These are phyloP conservation scores for Drosophila funebris DNA, from an alignment of 1,140 invertebrate genomes.

Conservation along the genomic window DNA sequence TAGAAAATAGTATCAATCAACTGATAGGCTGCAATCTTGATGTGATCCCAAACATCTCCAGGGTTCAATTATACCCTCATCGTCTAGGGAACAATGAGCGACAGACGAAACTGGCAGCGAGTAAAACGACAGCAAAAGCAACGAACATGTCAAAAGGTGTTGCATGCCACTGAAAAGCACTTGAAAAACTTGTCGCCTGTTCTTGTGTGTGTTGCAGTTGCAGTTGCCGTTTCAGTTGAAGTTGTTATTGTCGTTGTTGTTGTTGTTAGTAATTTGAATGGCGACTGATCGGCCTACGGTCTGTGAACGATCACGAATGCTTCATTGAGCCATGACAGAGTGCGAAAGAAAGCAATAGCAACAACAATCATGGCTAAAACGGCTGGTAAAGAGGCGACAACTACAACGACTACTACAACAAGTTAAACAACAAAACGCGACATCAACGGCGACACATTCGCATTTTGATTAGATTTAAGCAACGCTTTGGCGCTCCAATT, in stretches of 20 bases:
- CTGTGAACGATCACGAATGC: conserved; percentile 13
- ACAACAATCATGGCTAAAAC: neutral
- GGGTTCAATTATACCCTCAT: neutral
- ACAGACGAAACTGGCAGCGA: neutral
- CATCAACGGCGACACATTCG: conserved; percentile 51
- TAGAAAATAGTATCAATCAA: too few species aligned
- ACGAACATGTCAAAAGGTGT: conserved; percentile 75
- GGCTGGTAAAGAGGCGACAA: conserved; percentile 60
- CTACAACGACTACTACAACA: conserved; percentile 53
- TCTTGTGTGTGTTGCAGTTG: conserved; percentile 4
- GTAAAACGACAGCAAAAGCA: conserved; percentile 37
- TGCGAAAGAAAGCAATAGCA: conserved; percentile 63
- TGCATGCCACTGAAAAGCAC: conserved; percentile 77
- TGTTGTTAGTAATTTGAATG: conserved; percentile 71
- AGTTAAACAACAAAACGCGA: conserved; percentile 39
- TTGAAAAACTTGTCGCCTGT: conserved; percentile 69
- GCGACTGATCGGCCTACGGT: conserved; percentile 52
- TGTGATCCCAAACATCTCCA: neutral
- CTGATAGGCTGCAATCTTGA: neutral
- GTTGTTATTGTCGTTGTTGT: conserved; percentile 27
- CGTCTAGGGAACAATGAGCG: conserved; percentile 6
- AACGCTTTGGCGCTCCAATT: conserved; percentile 75
- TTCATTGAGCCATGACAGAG: conserved; percentile 24
- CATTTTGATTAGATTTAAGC: conserved; percentile 79
- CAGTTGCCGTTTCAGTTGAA: conserved; percentile 34